Conservation (phyloP, 64 coral and sea anemone genomes). For the Astreopora myriophthalma region DNA sequence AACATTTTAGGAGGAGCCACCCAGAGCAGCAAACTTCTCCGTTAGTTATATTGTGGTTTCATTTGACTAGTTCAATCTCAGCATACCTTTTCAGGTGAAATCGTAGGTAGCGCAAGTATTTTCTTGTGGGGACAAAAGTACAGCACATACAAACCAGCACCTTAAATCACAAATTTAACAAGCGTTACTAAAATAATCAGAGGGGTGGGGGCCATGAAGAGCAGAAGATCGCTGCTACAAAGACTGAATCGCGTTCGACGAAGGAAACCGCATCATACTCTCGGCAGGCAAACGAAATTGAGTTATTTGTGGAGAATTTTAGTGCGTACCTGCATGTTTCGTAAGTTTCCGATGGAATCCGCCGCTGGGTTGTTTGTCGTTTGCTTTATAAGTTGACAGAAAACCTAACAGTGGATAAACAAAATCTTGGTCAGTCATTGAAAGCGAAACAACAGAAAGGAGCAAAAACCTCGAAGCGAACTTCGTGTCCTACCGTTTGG, state of each 20-base stretch:
- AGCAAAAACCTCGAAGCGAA: neutral
- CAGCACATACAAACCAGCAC: constrained; percentile 98
- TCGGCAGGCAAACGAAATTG: too few species aligned
- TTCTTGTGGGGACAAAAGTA: constrained; percentile 93
- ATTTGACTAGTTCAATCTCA: too few species aligned
- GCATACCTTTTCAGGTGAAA: constrained; percentile 93
- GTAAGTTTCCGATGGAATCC: constrained; percentile 93
- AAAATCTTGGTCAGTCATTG: neutral
- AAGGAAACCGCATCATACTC: too few species aligned
- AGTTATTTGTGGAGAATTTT: neutral
- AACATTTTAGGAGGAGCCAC: too few species aligned
- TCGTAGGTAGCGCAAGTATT: constrained; percentile 89
- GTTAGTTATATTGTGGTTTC: too few species aligned
- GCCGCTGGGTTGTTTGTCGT: constrained; percentile 83
- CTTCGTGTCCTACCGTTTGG: too few species aligned
- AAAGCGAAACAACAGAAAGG: neutral
- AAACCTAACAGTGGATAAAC: constrained; percentile 56
- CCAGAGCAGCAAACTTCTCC: too few species aligned
- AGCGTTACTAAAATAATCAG: neutral
- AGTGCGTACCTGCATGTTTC: constrained; percentile 86
- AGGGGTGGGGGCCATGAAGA: too few species aligned
- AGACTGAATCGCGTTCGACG: too few species aligned
- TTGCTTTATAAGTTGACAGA: constrained; percentile 95
- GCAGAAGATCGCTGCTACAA: too few species aligned
- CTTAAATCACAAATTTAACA: constrained; percentile 1